These are phyloP conservation scores for Conistra vaccinii DNA, from an alignment of 2,888 invertebrate genomes.

Conservation along the genomic window DNA sequence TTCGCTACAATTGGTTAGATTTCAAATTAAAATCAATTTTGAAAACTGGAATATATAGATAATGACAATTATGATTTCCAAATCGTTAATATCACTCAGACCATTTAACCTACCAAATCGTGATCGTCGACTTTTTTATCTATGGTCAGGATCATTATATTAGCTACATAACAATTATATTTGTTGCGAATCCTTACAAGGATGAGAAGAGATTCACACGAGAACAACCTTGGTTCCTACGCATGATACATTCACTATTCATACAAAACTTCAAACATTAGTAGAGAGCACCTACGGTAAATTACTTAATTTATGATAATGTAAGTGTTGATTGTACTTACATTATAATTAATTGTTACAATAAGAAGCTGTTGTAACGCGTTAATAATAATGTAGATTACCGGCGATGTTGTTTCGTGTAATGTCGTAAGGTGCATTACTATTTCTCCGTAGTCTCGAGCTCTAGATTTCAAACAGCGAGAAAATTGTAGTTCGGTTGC, in stretches of 20 bases:
- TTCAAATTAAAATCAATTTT: constrained; percentile 19
- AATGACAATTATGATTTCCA: constrained; percentile 5
- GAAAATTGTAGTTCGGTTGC: constrained; percentile 69
- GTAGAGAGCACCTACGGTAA: constrained; percentile 3
- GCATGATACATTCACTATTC: constrained; percentile 38
- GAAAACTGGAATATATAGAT: constrained; percentile 13
- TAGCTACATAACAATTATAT: constrained; percentile 8
- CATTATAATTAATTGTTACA: constrained; percentile 23
- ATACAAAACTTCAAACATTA: constrained; percentile 14
- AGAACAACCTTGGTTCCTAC: constrained; percentile 45
- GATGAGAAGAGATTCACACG: constrained; percentile 37
- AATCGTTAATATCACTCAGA: neutral
- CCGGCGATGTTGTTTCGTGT: constrained; percentile 60
- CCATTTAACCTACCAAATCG: neutral
- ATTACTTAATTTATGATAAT: constrained; percentile 22
- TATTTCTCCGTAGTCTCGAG: constrained; percentile 64
- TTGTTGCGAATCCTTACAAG: constrained; percentile 12
- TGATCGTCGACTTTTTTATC: constrained; percentile 27
- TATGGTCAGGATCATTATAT: neutral
- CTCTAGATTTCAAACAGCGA: constrained; percentile 66
- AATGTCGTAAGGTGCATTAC: constrained; percentile 63
- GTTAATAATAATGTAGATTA: constrained; percentile 60
- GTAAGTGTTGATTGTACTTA: constrained; percentile 12
- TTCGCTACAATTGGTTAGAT: constrained; percentile 9
- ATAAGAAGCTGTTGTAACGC: constrained; percentile 41